Conservation (phyloP, 2,888 invertebrate species). For the Keiferia lycopersicella region DNA sequence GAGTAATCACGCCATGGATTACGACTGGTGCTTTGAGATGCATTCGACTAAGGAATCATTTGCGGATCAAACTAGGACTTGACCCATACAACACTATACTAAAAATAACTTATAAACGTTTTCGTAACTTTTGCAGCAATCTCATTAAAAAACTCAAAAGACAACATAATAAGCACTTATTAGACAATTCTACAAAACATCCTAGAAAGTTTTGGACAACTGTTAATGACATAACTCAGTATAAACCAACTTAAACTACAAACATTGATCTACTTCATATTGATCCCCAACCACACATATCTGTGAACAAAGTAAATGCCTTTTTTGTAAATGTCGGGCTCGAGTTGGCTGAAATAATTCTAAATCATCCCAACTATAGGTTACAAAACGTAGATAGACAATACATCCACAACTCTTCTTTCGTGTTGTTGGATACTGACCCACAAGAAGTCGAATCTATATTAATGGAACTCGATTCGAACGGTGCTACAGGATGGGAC, state of each 20-base stretch:
- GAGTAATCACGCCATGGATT: no score
- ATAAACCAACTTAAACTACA: constrained; percentile 18
- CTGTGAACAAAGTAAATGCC: constrained; percentile 24
- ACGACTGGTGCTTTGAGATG: no score
- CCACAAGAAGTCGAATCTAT: neutral
- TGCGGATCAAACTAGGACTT: no score
- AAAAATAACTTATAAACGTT: no score
- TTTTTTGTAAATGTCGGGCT: constrained; percentile 27
- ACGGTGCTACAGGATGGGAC: constrained; percentile 16
- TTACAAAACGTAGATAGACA: no score
- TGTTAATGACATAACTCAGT: constrained; percentile 25
- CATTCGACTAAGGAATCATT: no score
- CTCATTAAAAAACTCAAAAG: no score
- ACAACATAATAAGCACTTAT: constrained; percentile 6
- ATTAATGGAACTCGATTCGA: neutral
- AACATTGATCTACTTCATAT: constrained; percentile 22
- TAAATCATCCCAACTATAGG: neutral
- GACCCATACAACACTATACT: no score
- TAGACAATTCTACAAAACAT: constrained; percentile 24
- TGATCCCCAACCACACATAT: constrained; percentile 11
- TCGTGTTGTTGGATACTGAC: constrained; percentile 15
- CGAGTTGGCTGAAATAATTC: constrained; percentile 15
- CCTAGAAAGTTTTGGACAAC: constrained; percentile 27
- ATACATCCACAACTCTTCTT: neutral
- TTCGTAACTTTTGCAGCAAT: no score